phyloP scores from a whole-genome alignment of 2,113 vertebrate species.

The Petrocephalus microphthalmus region DNA sequence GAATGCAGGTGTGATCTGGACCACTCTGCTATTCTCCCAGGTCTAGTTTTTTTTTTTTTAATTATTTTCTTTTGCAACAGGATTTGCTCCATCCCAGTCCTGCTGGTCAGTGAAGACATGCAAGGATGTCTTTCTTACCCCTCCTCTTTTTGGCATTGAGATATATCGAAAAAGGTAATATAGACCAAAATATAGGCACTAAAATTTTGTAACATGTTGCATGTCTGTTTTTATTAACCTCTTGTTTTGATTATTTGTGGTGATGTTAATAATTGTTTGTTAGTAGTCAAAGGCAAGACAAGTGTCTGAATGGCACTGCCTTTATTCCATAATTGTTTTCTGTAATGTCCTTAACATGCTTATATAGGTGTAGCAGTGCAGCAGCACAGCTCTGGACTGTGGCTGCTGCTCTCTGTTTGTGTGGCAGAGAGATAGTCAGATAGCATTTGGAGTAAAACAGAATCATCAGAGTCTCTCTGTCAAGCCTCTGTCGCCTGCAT shows the following conservation, averaged over 20 bases:
- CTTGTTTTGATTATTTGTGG: constrained; percentile 12
- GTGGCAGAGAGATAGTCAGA: not conserved
- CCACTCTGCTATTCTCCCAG: not conserved
- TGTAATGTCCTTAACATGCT: not conserved
- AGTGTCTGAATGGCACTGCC: not conserved
- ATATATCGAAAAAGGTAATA: constrained; percentile 6
- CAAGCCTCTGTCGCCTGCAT: not conserved
- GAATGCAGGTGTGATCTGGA: not conserved
- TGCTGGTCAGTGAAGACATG: not conserved
- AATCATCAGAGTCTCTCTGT: not conserved
- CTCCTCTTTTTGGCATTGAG: not conserved
- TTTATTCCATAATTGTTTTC: not conserved
- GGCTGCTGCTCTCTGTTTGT: constrained; percentile 60
- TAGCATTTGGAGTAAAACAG: not conserved
- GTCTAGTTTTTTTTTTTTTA: not conserved
- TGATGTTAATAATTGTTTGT: not conserved
- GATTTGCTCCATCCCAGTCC: not conserved
- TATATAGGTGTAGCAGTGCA: not conserved
- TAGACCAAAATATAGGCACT: constrained; percentile 6
- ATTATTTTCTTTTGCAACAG: not conserved
- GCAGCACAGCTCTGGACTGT: constrained; percentile 32
- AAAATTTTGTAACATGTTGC: not conserved
- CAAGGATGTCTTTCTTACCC: not conserved
- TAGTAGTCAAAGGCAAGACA: not conserved
- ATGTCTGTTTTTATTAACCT: not conserved